phyloP scores from a whole-genome alignment of 2,113 vertebrate genomes.

The Notechis scutatus region DNA sequence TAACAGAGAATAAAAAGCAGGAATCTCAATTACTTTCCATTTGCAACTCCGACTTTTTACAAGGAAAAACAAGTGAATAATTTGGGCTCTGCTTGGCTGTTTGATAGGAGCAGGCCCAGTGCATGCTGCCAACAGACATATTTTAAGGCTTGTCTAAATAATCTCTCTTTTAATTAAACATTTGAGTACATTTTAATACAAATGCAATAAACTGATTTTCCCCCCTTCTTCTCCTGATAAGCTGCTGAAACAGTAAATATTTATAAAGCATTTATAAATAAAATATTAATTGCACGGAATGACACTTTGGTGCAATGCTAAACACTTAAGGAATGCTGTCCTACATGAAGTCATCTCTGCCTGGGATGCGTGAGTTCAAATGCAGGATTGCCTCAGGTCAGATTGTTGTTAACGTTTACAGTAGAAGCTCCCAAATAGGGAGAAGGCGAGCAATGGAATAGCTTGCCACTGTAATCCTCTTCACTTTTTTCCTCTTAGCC shows the following conservation, averaged over 20 bases:
- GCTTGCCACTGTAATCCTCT: neutral
- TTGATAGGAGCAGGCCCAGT: slow-evolving; percentile 34
- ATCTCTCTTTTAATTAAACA: slow-evolving; percentile 56
- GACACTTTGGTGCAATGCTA: slow-evolving; percentile 52
- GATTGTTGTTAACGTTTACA: neutral
- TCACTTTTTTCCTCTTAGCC: neutral
- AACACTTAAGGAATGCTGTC: slow-evolving; percentile 27
- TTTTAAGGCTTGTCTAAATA: slow-evolving; percentile 53
- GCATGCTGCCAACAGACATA: slow-evolving; percentile 11
- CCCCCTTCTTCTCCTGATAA: slow-evolving; percentile 41
- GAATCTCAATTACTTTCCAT: neutral
- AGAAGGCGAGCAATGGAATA: slow-evolving; percentile 12
- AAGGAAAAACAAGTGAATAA: neutral
- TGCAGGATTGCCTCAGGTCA: neutral
- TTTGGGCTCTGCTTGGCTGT: slow-evolving; percentile 7
- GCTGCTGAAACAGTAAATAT: slow-evolving; percentile 64
- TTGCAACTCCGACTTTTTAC: slow-evolving; percentile 7
- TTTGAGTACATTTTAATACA: slow-evolving; percentile 60
- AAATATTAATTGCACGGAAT: slow-evolving; percentile 67
- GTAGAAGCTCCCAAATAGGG: too few relatives aligned
- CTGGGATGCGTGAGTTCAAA: slow-evolving; percentile 24
- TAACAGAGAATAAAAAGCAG: neutral
- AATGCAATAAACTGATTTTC: slow-evolving; percentile 45
- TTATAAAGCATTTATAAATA: slow-evolving; percentile 65
- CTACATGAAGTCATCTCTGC: slow-evolving; percentile 22